Percentiles rank a stretch among this genome's conserved stretches.
These are phyloP conservation scores for Amblyraja radiata DNA, from an alignment of 2,797 vertebrate species.

Conservation along the genomic window DNA sequence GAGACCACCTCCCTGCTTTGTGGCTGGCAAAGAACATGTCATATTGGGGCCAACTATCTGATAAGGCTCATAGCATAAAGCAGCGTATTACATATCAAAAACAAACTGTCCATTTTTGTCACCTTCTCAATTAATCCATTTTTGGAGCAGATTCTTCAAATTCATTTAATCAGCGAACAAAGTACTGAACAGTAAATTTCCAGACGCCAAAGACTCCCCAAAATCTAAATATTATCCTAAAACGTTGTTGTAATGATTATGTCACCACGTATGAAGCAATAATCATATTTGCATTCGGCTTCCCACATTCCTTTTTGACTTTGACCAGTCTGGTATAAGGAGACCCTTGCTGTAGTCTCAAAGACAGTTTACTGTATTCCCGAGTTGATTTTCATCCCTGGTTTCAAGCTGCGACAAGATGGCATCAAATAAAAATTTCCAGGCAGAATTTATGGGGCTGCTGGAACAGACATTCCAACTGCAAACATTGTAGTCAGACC, in stretches of 20 bases:
- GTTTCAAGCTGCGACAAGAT: background rate
- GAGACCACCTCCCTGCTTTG: background rate
- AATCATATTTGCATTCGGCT: background rate
- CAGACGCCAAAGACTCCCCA: background rate
- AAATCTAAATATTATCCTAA: background rate
- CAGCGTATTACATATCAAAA: too few species aligned
- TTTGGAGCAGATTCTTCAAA: background rate
- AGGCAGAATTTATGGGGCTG: background rate
- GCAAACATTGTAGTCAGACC: background rate
- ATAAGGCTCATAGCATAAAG: background rate
- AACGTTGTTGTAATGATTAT: background rate
- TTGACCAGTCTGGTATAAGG: background rate
- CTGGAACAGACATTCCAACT: background rate
- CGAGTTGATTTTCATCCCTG: background rate
- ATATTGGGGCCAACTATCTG: background rate
- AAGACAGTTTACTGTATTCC: background rate
- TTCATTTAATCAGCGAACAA: background rate
- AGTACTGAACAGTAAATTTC: background rate
- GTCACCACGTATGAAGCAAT: background rate
- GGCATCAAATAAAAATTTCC: background rate
- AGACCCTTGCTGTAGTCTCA: background rate
- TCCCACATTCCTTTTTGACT: background rate
- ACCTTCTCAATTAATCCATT: background rate
- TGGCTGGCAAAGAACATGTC: background rate
- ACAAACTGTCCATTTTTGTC: background rate